Conservation (phyloP, 2,888 invertebrate species). For the Schizaphis graminum region DNA sequence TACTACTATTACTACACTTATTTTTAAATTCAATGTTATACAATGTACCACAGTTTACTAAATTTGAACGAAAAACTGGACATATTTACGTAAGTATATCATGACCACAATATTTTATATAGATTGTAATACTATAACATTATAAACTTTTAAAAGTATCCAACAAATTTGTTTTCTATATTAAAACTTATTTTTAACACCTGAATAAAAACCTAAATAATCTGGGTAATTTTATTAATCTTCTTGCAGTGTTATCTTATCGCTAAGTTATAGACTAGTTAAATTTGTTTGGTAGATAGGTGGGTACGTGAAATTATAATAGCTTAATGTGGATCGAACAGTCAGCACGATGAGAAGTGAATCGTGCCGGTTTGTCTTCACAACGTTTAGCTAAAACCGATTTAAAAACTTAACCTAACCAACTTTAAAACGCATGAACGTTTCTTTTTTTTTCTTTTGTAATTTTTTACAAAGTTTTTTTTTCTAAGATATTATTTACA, state of each 20-base stretch:
- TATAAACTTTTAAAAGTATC: not conserved
- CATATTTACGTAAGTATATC: not conserved
- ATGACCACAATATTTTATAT: not conserved
- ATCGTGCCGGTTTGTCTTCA: constrained; percentile 13
- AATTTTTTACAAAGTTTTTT: constrained; percentile 36
- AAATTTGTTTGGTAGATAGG: not conserved
- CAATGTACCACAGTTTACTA: not conserved
- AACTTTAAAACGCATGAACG: not conserved
- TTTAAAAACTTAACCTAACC: not conserved
- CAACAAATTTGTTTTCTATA: not conserved
- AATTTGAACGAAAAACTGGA: no score
- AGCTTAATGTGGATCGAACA: not conserved
- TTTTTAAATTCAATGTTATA: not conserved
- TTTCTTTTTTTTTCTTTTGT: constrained; percentile 45
- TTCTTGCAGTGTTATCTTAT: constrained; percentile 41
- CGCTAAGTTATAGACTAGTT: not conserved
- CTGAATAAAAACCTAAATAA: not conserved
- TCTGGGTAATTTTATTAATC: constrained; percentile 49
- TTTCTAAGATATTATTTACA: constrained; percentile 3
- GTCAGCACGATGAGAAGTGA: not conserved
- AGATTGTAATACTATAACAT: not conserved
- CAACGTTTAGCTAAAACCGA: not conserved
- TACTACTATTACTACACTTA: not conserved
- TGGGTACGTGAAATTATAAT: not conserved
- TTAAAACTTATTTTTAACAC: constrained; percentile 22